A percentile compares a stretch with the other conserved stretches of the same genome.
Evolutionary conservation across 2,888 invertebrate genomes (phyloP).

Genomic region (Trissolcus japonicus): DNA sequence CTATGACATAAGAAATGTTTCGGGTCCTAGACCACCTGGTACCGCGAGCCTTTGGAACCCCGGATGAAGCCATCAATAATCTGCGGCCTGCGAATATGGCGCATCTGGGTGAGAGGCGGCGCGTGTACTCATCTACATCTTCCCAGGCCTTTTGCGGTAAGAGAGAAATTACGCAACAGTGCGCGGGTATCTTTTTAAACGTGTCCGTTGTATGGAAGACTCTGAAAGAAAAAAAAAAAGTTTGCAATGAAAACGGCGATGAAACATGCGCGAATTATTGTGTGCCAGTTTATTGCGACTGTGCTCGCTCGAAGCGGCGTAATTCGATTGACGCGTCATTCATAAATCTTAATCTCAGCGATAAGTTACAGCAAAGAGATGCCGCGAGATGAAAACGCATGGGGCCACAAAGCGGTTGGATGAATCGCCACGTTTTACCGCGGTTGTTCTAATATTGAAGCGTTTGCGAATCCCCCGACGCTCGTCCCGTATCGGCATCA

Average conservation of each 20-base stretch:
- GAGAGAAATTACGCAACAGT: slow-evolving; percentile 44
- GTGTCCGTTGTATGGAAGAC: slow-evolving; percentile 20
- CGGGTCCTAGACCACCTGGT: slow-evolving; percentile 44
- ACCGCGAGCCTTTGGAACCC: slow-evolving; percentile 33
- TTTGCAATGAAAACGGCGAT: neutral
- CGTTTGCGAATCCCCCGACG: no score
- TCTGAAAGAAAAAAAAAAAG: slow-evolving; percentile 14
- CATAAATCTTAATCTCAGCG: slow-evolving; percentile 37
- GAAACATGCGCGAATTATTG: slow-evolving; percentile 30
- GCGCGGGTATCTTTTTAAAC: slow-evolving; percentile 6
- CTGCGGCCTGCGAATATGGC: slow-evolving; percentile 49
- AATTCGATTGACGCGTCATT: slow-evolving; percentile 46
- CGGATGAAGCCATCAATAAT: slow-evolving; percentile 58
- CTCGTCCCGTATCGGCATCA: no score
- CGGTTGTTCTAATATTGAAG: no score
- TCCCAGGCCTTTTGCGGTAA: slow-evolving; percentile 39
- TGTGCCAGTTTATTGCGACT: slow-evolving; percentile 28
- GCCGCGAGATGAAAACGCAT: slow-evolving; percentile 41
- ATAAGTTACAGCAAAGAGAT: neutral
- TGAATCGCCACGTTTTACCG: no score
- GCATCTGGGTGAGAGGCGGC: slow-evolving; percentile 51
- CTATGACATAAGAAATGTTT: neutral
- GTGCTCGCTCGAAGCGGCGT: slow-evolving; percentile 7
- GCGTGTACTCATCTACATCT: slow-evolving; percentile 47
- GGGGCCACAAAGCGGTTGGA: no score